A percentile compares a stretch with the other conserved stretches of the same genome.
These are phyloP conservation scores for Lepus townsendii DNA, from an alignment of 2,797 vertebrate species.

Conservation along the genomic window DNA sequence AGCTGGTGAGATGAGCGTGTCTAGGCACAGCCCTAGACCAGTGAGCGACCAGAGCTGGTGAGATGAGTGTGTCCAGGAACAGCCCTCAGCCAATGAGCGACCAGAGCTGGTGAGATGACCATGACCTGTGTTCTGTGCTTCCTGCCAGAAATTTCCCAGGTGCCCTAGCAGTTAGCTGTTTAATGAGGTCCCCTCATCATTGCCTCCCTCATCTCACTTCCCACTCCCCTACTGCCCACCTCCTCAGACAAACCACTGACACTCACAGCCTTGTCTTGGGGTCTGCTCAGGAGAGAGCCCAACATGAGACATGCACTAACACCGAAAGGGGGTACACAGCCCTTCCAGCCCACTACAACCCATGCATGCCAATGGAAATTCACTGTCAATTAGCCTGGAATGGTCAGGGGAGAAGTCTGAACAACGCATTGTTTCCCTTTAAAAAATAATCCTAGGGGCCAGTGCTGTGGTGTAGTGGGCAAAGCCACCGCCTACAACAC, in stretches of 20 bases:
- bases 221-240: background rate
- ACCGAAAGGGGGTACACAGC: background rate
- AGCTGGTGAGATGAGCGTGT: background rate
- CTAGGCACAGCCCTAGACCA: background rate
- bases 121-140: fast-evolving
- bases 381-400: constrained; percentile 18
- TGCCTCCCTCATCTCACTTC: background rate
- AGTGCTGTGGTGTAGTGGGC: no score
- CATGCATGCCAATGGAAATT: constrained; percentile 15
- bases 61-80: background rate
- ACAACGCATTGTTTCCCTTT: constrained; percentile 60
- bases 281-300: background rate
- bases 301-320: background rate
- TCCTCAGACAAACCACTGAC: background rate
- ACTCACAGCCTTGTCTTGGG: background rate
- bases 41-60: background rate
- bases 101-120: background rate
- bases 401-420: constrained; percentile 8
- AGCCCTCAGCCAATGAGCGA: background rate
- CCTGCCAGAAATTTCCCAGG: background rate
- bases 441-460: constrained; percentile 15
- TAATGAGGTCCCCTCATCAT: background rate
- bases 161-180: background rate
- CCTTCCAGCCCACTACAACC: background rate
- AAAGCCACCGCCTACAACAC: no score